Conservation (phyloP, 2,888 invertebrate species). For the Aproaerema taeniolella region DNA sequence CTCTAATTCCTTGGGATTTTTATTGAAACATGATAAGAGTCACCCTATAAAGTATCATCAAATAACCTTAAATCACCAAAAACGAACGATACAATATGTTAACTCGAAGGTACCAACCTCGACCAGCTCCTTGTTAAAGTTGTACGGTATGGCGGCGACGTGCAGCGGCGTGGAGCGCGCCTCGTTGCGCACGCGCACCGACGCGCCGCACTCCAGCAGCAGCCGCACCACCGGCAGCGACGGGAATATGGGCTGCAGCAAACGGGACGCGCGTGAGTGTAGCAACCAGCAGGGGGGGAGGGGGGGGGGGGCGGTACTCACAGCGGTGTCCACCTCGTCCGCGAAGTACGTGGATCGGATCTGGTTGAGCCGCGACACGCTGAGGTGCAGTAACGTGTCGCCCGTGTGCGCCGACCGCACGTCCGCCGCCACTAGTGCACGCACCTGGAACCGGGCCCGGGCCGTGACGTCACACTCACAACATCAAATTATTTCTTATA, state of each 20-base stretch:
- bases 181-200: constrained; percentile 86
- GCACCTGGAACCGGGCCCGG: constrained; percentile 71
- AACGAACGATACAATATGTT: neutral
- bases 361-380: constrained; percentile 86
- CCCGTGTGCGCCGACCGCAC: constrained; percentile 83
- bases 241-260: constrained; percentile 84
- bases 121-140: constrained; percentile 72
- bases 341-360: constrained; percentile 87
- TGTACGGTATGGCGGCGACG: constrained; percentile 86
- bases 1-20: no score
- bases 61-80: no score
- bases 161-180: constrained; percentile 89
- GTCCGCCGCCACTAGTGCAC: constrained; percentile 77
- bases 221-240: constrained; percentile 81
- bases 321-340: no score
- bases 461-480: no score
- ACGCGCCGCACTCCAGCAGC: constrained; percentile 87
- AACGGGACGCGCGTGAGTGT: no score
- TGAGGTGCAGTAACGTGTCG: constrained; percentile 91
- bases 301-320: no score
- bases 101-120: neutral
- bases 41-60: no score
- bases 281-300: no score
- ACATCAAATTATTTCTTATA: no score
- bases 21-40: no score